phyloP scores from a whole-genome alignment of 2,797 vertebrate genomes.

The Spheniscus humboldti region DNA sequence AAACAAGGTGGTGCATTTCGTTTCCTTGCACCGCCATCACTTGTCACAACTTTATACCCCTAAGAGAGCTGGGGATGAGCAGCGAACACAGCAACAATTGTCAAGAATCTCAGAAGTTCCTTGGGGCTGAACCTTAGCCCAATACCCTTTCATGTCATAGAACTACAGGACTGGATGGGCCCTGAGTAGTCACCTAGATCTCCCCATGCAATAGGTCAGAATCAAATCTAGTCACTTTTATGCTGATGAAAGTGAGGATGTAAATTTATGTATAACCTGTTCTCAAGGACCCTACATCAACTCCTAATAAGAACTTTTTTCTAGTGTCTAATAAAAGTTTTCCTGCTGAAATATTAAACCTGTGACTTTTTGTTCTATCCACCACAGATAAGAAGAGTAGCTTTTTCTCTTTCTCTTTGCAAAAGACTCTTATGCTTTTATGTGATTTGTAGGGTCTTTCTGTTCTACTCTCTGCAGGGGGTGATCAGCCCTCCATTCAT shows the following conservation, averaged over 20 bases:
- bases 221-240: not conserved
- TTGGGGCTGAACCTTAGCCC: not conserved
- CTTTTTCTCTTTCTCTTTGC: not conserved
- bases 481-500: not conserved
- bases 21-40: accelerated
- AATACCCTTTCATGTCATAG: not conserved
- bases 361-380: not conserved
- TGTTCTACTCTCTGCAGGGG: not conserved
- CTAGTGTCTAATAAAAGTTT: not conserved
- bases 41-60: not conserved
- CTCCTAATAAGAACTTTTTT: not conserved
- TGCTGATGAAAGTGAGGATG: not conserved
- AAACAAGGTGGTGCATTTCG: not conserved
- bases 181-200: not conserved
- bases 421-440: not conserved
- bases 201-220: not conserved
- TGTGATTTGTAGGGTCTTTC: not conserved
- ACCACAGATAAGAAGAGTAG: not conserved
- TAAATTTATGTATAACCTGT: not conserved
- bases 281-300: not conserved
- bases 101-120: not conserved
- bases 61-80: not conserved
- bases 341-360: not conserved
- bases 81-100: not conserved
- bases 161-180: not conserved